Evolutionary conservation across 1,140 invertebrate species (phyloP), one percentile per base, ranked within the genome.

Genomic region (Drosophila murphyi): DNA sequence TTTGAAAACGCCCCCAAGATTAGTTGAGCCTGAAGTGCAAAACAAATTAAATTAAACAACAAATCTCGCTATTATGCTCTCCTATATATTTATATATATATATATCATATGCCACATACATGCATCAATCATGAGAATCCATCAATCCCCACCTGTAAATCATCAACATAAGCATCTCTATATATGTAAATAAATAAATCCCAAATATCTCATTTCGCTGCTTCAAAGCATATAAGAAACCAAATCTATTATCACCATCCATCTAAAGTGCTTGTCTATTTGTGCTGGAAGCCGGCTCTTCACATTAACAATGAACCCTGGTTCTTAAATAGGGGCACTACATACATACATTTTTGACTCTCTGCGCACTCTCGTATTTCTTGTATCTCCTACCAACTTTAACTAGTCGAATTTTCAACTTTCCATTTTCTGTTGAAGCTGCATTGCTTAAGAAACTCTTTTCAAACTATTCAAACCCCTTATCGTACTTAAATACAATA

Each of bases 381-480:
- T 47, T 50, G 5, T 51, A 28, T 39, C 10, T 63, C 10, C 54
- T 43, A 39, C 29, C 37, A 31, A 8, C n/a, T 61, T 32, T 10
- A 34, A 48, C 45, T 61, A 47, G 20, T 20, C 20, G 20, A 20
- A 20, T 48, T 6, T 34, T 48, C 31, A 51, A 12, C 12, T 63
- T 52, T 28, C 29, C 5, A 31, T 50, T 52, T 32, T 31, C n/a
- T 12, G 41, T 56, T 56, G 34, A 28, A 10, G 51, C 59, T 48
- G 34, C 67, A 37, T 54, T 48, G 34, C 67, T 47, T 54, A 34
- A 69, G 34, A 37, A n/a, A 50, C 7, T 43, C 12, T n/a, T 56
- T 47, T 47, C 7, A 50, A 50, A 5, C 34, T 45, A 43, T 50
- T 48, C 2, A 29, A 63, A 39, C 34, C n/a, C 48, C 31, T 52